phyloP scores from a whole-genome alignment of 1,140 invertebrate species.

The Zaprionus africanus region DNA sequence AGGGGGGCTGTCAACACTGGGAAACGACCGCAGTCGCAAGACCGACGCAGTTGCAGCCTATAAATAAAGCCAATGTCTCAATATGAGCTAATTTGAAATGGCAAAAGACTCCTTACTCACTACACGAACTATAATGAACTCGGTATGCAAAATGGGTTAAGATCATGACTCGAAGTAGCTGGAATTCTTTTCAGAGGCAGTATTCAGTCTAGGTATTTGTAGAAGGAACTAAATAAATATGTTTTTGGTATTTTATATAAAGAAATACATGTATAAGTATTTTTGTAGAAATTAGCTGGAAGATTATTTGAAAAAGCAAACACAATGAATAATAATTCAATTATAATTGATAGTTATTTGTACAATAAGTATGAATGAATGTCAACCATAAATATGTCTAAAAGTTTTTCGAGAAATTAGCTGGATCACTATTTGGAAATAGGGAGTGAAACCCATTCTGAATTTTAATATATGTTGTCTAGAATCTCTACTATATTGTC shows the following conservation, averaged over 20 bases:
- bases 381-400: too few species aligned
- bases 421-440: not conserved
- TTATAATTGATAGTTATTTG: too few species aligned
- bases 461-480: too few species aligned
- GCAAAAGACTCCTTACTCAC: not conserved
- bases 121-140: not conserved
- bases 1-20: slow-evolving; percentile 64
- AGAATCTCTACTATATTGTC: too few species aligned
- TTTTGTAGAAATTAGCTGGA: not conserved
- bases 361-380: not conserved
- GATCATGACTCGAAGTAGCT: not conserved
- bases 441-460: not conserved
- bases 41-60: slow-evolving; percentile 41
- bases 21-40: slow-evolving; percentile 17
- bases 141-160: not conserved
- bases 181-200: not conserved
- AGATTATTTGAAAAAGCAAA: not conserved
- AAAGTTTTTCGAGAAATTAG: not conserved
- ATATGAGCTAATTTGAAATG: slow-evolving; percentile 52
- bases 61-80: slow-evolving; percentile 65
- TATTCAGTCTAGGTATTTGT: not conserved
- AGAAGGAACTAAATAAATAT: not conserved
- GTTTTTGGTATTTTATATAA: not conserved
- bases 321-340: not conserved
- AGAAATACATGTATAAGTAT: not conserved